phyloP scores from a whole-genome alignment of 2,113 vertebrate species.

The Dasyornis broadbenti region DNA sequence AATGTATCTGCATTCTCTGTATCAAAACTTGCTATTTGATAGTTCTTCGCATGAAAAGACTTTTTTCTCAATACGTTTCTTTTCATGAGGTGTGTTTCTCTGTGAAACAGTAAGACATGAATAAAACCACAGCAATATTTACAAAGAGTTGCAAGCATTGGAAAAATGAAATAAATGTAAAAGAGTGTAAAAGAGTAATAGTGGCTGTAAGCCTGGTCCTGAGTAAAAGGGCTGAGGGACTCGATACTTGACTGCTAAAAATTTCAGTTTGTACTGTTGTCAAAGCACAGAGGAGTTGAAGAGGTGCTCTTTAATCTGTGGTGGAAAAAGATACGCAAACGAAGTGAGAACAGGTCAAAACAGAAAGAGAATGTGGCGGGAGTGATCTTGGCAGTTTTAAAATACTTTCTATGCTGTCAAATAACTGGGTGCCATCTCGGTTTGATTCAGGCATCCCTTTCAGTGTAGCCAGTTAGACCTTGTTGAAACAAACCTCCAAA shows the following conservation, averaged over 20 bases:
- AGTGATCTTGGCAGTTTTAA: not conserved
- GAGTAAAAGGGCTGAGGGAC: not conserved
- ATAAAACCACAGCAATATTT: not conserved
- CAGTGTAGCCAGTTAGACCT: not conserved
- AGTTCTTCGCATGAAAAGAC: accelerated
- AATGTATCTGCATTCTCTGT: not conserved
- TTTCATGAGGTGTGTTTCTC: not conserved
- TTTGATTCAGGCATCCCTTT: not conserved
- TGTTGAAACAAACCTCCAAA: not conserved
- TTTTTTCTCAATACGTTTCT: not conserved
- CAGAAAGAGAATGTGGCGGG: not conserved
- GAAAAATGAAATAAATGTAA: not conserved
- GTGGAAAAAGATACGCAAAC: not conserved
- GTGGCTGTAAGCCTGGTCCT: not conserved
- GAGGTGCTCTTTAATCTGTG: not conserved
- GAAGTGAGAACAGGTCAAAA: not conserved
- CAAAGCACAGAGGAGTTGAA: not conserved
- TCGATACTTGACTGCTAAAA: not conserved
- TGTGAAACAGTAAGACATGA: not conserved
- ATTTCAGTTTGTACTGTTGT: not conserved
- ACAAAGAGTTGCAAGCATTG: not conserved
- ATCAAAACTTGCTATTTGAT: not conserved
- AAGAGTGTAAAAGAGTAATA: not conserved
- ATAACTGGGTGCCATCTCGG: not conserved
- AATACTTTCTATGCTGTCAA: not conserved